These are phyloP conservation scores for Callipepla squamata DNA, from an alignment of 2,113 vertebrate species.

Conservation along the genomic window DNA sequence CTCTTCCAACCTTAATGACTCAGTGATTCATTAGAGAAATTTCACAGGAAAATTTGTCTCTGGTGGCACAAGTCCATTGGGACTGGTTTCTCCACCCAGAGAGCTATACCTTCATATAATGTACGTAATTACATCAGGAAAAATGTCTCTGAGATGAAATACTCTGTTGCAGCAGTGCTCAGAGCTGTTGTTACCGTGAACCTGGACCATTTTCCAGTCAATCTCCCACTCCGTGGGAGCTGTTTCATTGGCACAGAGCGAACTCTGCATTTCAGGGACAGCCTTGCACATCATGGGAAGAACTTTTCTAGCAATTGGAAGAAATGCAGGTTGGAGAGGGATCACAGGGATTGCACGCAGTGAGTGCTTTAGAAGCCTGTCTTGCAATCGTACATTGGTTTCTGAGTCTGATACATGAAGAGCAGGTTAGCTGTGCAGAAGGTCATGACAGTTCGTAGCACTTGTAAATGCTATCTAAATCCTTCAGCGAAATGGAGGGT, in stretches of 20 bases:
- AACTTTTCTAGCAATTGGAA: not conserved
- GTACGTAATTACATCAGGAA: not conserved
- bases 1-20: too few relatives aligned
- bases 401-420: not conserved
- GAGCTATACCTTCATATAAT: not conserved
- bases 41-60: not conserved
- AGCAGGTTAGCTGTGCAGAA: not conserved
- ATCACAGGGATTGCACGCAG: not conserved
- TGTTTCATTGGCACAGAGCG: not conserved
- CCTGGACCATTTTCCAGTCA: not conserved
- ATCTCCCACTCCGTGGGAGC: not conserved
- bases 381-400: not conserved
- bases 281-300: not conserved
- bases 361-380: not conserved
- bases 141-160: not conserved
- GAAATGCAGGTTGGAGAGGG: not conserved
- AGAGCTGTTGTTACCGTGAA: not conserved
- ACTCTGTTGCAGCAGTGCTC: not conserved
- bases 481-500: not conserved
- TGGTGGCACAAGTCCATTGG: not conserved
- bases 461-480: not conserved
- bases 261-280: not conserved
- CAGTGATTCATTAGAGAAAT: not conserved
- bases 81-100: not conserved
- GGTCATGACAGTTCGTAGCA: not conserved